phyloP scores from a whole-genome alignment of 2,888 invertebrate species.

The Drosophila borealis region DNA sequence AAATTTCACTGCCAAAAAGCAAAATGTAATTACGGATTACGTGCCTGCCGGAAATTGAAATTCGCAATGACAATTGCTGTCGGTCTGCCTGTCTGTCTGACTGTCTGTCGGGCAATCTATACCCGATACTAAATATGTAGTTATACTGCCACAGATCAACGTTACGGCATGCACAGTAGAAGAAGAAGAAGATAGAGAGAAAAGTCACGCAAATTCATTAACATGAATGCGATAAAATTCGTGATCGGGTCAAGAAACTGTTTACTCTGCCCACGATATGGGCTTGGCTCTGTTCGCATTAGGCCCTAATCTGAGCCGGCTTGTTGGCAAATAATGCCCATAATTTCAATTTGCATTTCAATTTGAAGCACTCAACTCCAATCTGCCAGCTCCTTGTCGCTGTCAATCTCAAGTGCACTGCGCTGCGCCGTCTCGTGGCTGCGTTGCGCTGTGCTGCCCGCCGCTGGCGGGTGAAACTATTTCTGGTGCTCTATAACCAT shows the following conservation, averaged over 20 bases:
- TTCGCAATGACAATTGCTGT: conserved; percentile 42
- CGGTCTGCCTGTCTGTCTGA: neutral
- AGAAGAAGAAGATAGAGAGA: neutral
- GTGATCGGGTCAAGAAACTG: conserved; percentile 61
- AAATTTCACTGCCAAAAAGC: conserved; percentile 75
- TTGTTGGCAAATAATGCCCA: conserved; percentile 27
- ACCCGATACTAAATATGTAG: conserved; percentile 1
- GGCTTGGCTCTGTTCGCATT: conserved; percentile 23
- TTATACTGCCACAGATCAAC: conserved; percentile 46
- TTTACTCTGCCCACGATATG: conserved; percentile 6
- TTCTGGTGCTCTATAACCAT: neutral
- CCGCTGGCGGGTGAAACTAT: conserved; percentile 40
- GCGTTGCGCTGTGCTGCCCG: conserved; percentile 35
- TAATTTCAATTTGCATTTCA: conserved; percentile 45
- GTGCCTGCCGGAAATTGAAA: conserved; percentile 72
- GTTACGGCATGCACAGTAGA: conserved; percentile 52
- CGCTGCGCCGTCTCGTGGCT: conserved; percentile 39
- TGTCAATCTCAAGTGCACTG: conserved; percentile 58
- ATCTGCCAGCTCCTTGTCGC: conserved; percentile 25
- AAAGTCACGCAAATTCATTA: conserved; percentile 59
- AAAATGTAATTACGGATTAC: conserved; percentile 67
- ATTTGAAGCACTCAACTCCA: conserved; percentile 24
- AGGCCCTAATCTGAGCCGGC: conserved; percentile 7
- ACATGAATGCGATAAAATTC: conserved; percentile 45
- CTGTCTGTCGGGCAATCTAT: conserved; percentile 5